A percentile compares a stretch with the other conserved stretches of the same genome.
Conservation (phyloP, 2,888 invertebrate genomes). For the Sinotaia quadrata region DNA sequence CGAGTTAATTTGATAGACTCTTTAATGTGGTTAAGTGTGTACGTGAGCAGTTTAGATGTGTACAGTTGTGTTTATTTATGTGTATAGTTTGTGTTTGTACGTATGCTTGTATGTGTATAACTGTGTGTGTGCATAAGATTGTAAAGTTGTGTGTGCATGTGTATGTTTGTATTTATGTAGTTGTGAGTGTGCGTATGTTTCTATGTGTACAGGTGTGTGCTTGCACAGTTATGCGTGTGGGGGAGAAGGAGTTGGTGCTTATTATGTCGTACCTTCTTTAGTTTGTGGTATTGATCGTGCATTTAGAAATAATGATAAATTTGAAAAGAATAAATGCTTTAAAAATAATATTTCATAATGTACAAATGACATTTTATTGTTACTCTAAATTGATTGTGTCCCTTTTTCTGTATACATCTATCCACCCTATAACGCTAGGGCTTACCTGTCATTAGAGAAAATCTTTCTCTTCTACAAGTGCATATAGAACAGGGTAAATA, state of each 20-base stretch:
- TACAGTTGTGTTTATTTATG: neutral
- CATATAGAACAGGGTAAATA: no score
- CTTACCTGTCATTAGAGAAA: no score
- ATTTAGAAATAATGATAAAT: no score
- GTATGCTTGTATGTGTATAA: neutral
- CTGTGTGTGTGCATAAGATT: conserved; percentile 5
- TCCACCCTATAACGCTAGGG: no score
- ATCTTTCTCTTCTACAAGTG: no score
- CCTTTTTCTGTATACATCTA: no score
- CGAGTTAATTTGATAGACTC: neutral
- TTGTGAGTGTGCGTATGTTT: conserved; percentile 7
- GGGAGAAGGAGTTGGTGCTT: neutral
- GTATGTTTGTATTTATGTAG: neutral
- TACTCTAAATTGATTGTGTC: no score
- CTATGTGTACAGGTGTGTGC: conserved; percentile 1
- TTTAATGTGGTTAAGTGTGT: neutral
- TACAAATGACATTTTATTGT: no score
- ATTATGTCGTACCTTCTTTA: neutral
- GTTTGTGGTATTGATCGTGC: no score
- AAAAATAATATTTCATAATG: no score
- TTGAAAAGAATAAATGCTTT: no score
- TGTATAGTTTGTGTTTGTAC: neutral
- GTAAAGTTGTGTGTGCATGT: neutral
- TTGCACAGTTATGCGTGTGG: neutral
- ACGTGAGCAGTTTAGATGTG: neutral